A percentile compares a stretch with the other conserved stretches of the same genome.
Evolutionary conservation across 1,140 invertebrate genomes (phyloP).

Genomic region (Ladona fulva): DNA sequence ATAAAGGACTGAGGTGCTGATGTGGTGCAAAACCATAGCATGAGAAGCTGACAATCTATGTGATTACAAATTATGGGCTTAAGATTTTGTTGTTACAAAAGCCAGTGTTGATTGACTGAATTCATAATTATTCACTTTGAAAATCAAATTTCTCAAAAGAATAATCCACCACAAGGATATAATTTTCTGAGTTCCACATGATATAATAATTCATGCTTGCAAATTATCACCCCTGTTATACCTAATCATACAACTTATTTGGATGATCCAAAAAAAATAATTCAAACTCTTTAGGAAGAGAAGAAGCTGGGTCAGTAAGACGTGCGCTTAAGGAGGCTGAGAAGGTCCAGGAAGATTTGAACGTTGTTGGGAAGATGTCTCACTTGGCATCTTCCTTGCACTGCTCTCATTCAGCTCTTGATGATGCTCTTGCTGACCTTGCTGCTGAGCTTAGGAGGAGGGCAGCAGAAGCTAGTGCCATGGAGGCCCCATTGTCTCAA

Average conservation of each 20-base stretch:
- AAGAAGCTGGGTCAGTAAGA: background rate
- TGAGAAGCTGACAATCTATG: too few species aligned
- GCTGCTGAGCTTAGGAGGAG: background rate
- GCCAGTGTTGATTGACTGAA: too few species aligned
- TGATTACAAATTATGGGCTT: too few species aligned
- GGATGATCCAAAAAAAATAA: too few species aligned
- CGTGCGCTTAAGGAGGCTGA: background rate
- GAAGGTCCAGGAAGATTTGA: background rate
- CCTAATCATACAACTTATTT: too few species aligned
- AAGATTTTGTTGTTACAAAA: too few species aligned
- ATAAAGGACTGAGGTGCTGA: too few species aligned
- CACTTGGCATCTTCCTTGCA: background rate
- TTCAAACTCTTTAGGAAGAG: background rate
- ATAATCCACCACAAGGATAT: too few species aligned
- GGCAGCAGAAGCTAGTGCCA: background rate
- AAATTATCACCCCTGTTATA: slow-evolving; percentile 15
- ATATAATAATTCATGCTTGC: background rate
- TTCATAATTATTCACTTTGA: too few species aligned
- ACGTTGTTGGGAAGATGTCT: background rate
- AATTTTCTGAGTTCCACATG: too few species aligned
- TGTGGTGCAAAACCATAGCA: too few species aligned
- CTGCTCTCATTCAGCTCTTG: background rate
- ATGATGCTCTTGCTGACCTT: background rate
- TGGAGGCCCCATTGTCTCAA: background rate
- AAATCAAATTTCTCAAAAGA: too few species aligned